These are phyloP conservation scores for Cyprinella venusta DNA, from an alignment of 2,797 vertebrate species.

Conservation along the genomic window DNA sequence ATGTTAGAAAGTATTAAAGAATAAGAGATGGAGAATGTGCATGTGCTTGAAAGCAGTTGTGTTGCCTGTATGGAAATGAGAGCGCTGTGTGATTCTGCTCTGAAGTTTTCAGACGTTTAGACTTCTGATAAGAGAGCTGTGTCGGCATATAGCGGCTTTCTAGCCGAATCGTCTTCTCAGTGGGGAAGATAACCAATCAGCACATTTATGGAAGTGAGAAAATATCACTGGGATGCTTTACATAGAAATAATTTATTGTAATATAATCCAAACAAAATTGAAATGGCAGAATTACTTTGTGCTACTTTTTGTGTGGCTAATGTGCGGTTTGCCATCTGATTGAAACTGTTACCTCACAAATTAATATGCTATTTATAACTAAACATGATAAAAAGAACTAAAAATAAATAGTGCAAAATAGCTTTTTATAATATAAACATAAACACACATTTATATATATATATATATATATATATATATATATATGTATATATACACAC, in stretches of 20 bases:
- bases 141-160: slow-evolving; percentile 62
- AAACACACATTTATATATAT: not conserved
- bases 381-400: no score
- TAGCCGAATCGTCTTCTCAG: slow-evolving; percentile 73
- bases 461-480: not conserved
- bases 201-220: slow-evolving; percentile 7
- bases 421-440: not conserved
- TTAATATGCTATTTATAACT: no score
- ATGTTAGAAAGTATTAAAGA: slow-evolving; percentile 11
- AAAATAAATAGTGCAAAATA: not conserved
- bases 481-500: not conserved
- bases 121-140: slow-evolving; percentile 44
- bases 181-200: slow-evolving; percentile 56
- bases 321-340: not conserved
- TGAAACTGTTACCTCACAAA: slow-evolving; percentile 2
- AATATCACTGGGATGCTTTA: slow-evolving; percentile 15
- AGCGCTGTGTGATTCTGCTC: slow-evolving; percentile 18
- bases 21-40: not conserved
- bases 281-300: not conserved
- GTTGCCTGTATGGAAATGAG: slow-evolving; percentile 40
- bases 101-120: slow-evolving; percentile 43
- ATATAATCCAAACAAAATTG: slow-evolving; percentile 33
- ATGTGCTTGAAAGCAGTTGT: slow-evolving; percentile 33
- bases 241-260: slow-evolving; percentile 18
- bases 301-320: not conserved